Evolutionary conservation across 2,113 vertebrate species (phyloP).

Genomic region (Phocoena sinus): DNA sequence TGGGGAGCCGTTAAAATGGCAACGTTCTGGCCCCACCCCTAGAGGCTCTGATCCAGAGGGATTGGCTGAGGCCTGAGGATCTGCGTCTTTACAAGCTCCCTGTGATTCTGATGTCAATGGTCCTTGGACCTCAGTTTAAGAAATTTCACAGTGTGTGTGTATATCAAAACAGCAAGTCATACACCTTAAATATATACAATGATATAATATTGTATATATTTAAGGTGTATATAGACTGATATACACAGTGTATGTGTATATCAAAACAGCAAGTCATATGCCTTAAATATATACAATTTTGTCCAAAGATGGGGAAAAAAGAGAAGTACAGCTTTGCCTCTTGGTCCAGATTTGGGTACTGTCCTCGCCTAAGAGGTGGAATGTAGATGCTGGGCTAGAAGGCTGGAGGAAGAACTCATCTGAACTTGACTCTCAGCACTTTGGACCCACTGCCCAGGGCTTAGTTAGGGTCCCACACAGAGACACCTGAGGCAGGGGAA

Average conservation of each 20-base stretch:
- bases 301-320: background rate
- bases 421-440: background rate
- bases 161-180: background rate
- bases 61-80: background rate
- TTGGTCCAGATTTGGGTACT: background rate
- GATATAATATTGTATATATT: too few relatives aligned
- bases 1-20: background rate
- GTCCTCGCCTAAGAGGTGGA: background rate
- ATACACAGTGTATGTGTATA: background rate
- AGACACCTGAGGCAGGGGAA: background rate
- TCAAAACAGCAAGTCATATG: background rate
- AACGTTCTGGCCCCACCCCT: fast-evolving
- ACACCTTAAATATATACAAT: background rate
- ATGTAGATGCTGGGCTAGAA: background rate
- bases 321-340: background rate
- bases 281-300: background rate
- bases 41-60: background rate
- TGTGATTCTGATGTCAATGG: background rate
- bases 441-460: background rate
- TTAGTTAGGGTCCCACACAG: too few relatives aligned
- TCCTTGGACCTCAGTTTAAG: background rate
- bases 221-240: too few relatives aligned
- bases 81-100: background rate
- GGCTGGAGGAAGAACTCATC: background rate
- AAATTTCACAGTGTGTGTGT: background rate